Evolutionary conservation across 2,797 vertebrate species (phyloP).

Genomic region (Denticeps clupeoides): DNA sequence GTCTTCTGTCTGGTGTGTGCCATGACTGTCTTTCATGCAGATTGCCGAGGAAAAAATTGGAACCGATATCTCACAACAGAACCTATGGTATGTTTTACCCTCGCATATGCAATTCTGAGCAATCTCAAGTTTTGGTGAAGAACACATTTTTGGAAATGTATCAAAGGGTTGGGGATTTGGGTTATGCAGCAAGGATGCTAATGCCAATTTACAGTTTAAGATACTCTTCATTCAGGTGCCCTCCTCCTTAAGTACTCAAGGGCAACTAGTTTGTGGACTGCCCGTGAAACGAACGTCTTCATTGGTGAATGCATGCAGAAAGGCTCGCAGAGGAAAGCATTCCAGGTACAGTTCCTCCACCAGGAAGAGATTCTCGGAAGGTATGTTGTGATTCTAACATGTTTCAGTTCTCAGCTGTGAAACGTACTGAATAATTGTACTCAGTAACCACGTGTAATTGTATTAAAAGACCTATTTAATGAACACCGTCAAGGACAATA

Average conservation of each 20-base stretch:
- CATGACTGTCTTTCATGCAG: constrained; percentile 69
- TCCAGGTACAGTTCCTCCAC: constrained; percentile 85
- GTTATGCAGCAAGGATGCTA: no score
- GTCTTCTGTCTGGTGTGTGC: constrained; percentile 73
- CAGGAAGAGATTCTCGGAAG: constrained; percentile 85
- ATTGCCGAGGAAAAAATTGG: constrained; percentile 62
- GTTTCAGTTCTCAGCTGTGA: no score
- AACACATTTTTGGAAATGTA: no score
- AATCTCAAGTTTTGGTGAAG: no score
- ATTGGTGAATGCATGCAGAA: constrained; percentile 58
- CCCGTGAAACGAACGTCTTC: constrained; percentile 71
- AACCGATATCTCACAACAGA: constrained; percentile 40
- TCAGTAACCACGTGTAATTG: no score
- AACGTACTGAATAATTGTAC: no score
- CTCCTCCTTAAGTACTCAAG: constrained; percentile 88
- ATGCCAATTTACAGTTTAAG: background rate
- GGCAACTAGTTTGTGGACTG: constrained; percentile 74
- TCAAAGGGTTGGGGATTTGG: no score
- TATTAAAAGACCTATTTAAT: no score
- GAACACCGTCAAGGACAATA: no score
- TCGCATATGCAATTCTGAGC: no score
- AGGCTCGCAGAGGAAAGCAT: constrained; percentile 72
- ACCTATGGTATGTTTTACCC: constrained; percentile 61
- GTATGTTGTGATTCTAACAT: constrained; percentile 38
- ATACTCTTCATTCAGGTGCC: constrained; percentile 54